Percentiles rank a stretch among this genome's conserved stretches.
phyloP scores from a whole-genome alignment of 2,113 vertebrate genomes.

The Meles meles region DNA sequence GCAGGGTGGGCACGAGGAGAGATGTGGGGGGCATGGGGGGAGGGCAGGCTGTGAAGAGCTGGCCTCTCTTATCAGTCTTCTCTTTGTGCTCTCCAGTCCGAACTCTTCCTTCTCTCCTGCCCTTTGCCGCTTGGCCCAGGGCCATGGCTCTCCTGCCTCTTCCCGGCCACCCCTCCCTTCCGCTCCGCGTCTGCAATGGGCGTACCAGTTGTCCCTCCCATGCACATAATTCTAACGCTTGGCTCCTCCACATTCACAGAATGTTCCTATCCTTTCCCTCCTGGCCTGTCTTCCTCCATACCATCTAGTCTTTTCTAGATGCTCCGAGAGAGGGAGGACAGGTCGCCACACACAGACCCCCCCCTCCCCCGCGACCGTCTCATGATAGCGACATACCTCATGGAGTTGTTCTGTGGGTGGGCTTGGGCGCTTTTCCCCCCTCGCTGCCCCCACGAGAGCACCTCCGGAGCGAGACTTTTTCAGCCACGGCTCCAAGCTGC shows the following conservation, averaged over 20 bases:
- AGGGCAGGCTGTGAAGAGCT: neutral
- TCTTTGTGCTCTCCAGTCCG: neutral
- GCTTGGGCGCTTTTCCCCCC: neutral
- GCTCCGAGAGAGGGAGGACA: neutral
- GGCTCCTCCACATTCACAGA: neutral
- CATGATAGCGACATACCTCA: neutral
- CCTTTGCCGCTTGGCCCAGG: neutral
- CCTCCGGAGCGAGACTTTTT: neutral
- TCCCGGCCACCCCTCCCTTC: neutral
- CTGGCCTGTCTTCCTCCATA: neutral
- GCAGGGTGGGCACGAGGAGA: neutral
- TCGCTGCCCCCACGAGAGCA: neutral
- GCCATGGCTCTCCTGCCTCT: neutral
- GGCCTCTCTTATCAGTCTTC: neutral
- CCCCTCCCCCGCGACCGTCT: no score
- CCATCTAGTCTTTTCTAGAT: neutral
- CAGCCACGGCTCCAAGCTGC: neutral
- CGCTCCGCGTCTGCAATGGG: neutral
- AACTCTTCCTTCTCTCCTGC: neutral
- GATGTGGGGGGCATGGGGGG: rapidly evolving
- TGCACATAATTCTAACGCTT: neutral
- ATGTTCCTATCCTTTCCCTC: neutral
- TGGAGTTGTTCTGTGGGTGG: no score
- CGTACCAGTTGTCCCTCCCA: neutral
- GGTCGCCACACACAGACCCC: rapidly evolving